A percentile compares a stretch with the other conserved stretches of the same genome.
These are phyloP conservation scores for Pseudochromis fuscus DNA, from an alignment of 2,797 vertebrate species.

Conservation along the genomic window DNA sequence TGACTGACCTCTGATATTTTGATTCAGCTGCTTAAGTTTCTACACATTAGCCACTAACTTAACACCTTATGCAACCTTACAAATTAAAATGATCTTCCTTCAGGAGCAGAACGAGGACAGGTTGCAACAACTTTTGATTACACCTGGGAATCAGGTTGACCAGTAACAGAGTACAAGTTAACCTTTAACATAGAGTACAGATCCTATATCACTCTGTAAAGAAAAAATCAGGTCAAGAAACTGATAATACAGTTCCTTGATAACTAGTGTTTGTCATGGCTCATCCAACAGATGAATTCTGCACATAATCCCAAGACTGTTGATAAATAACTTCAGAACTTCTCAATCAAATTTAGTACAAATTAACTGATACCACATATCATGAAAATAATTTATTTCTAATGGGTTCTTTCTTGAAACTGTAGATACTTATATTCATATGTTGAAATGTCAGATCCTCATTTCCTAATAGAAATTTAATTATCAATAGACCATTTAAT, in stretches of 20 bases:
- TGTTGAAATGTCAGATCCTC: neutral
- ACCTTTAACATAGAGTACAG: constrained; percentile 39
- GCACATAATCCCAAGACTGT: neutral
- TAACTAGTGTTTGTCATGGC: neutral
- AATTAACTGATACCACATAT: no score
- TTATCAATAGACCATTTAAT: constrained; percentile 30
- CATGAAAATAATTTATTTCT: constrained; percentile 8
- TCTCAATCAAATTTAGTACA: neutral
- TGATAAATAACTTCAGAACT: neutral
- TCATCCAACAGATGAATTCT: neutral
- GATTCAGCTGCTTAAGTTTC: neutral
- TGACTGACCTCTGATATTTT: neutral
- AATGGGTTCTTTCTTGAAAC: constrained; percentile 45
- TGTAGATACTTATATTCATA: constrained; percentile 7
- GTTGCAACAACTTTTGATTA: constrained; percentile 11
- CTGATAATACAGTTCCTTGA: constrained; percentile 24
- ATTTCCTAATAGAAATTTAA: constrained; percentile 1
- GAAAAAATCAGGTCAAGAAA: constrained; percentile 45
- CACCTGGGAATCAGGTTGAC: neutral
- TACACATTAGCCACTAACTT: neutral
- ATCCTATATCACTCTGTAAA: constrained; percentile 23
- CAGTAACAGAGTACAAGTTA: constrained; percentile 19
- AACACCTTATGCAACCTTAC: neutral
- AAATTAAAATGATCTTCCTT: neutral
- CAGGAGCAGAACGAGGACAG: neutral